Evolutionary conservation across 2,797 vertebrate genomes (phyloP).

Genomic region (Tiaroga cobitis): DNA sequence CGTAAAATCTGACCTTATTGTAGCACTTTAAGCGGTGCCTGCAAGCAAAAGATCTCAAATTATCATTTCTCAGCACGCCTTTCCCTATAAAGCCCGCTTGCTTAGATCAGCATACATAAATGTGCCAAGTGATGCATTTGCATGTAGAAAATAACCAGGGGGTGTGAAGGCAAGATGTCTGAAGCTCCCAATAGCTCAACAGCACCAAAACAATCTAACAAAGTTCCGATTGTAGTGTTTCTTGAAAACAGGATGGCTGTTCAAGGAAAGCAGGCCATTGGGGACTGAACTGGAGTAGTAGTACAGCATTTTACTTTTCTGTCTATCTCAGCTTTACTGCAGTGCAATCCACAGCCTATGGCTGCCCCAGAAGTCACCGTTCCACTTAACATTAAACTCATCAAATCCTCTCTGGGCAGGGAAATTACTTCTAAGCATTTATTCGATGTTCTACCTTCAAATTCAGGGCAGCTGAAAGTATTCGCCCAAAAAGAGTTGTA

Average conservation of each 20-base stretch:
- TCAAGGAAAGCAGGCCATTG: background rate
- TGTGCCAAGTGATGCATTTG: conserved; percentile 29
- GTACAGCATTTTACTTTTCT: conserved; percentile 40
- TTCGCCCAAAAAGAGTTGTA: conserved; percentile 34
- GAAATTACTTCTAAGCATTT: conserved; percentile 58
- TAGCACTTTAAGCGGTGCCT: background rate
- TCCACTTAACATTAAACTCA: conserved; percentile 55
- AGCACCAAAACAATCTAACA: conserved; percentile 4
- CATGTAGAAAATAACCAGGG: conserved; percentile 31
- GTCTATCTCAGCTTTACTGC: conserved; percentile 48
- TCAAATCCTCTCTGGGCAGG: conserved; percentile 47
- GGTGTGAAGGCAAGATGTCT: background rate
- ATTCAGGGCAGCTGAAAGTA: conserved; percentile 49
- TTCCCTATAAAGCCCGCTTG: background rate
- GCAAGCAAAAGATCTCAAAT: background rate
- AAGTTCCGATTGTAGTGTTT: background rate
- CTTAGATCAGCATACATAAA: conserved; percentile 8
- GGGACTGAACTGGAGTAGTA: conserved; percentile 11
- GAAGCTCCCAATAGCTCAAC: background rate
- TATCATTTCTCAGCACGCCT: background rate
- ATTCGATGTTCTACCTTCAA: conserved; percentile 53
- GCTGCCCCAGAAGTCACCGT: conserved; percentile 41
- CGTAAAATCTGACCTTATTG: conserved; percentile 7
- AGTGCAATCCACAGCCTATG: conserved; percentile 34
- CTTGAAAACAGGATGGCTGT: conserved; percentile 10